Evolutionary conservation across 2,888 invertebrate genomes (phyloP), one percentile per base, ranked within the genome.

Genomic region (Thyatira batis): DNA sequence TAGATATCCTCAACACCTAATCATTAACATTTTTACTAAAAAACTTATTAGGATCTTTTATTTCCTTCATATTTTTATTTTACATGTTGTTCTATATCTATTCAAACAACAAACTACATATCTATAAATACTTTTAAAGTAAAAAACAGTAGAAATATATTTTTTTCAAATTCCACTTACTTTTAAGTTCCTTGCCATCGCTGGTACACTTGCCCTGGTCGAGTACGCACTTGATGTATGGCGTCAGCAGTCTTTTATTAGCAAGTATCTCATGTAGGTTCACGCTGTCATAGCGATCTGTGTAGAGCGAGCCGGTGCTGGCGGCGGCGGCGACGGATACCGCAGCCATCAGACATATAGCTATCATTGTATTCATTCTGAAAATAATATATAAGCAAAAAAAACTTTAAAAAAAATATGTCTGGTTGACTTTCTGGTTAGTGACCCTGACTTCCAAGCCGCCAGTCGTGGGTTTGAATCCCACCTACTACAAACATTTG

Each of bases 171-270:
- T 25, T 23, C 44, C 50, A 69, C 92, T 92, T 81, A 95, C 95
- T 89, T 90, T 93, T 95, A 0, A 96, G 85, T 81, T 94, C 94
- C 67, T 90, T 92, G 59, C 93, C 95, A 59, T 95, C 95, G 11
- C 94, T 85, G 0, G 95, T 93, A 78, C 96, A 95, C 51, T 65
- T 80, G 44, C 93, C 94, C 57, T 85, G 73, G 0, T 92, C 93
- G 59, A 95, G 82, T 45, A 94, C 73, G 62, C 96, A 96, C 50
- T 94, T 93, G 50, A 95, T 76, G 73, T 95, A 95, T 53, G 93
- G 93, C 43, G 90, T 84, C 6, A 95, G 81, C 27, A 96, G 82
- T 43, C 94, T 92, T 4, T 93, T 92, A 78, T 94, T 95, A 4
- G 61, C 69, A n/a, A 96, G 74, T 63, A 95, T 93, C 69, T 92